A percentile compares a stretch with the other conserved stretches of the same genome.
Conservation (phyloP, 2,888 invertebrate genomes). For the Subacronicta megacephala region DNA sequence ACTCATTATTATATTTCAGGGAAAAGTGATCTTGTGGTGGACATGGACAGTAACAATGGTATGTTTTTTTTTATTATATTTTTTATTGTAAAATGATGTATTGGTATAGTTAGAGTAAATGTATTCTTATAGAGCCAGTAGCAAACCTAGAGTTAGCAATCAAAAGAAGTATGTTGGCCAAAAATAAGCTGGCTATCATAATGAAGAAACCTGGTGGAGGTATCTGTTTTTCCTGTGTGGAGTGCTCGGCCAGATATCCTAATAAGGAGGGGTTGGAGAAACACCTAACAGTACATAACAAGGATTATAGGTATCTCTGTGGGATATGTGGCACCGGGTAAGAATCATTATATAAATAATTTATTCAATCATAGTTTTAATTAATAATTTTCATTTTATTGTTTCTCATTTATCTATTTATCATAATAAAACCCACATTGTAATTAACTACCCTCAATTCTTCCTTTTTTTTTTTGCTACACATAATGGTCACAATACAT, state of each 20-base stretch:
- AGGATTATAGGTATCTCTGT: conserved; percentile 93
- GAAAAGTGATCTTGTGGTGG: conserved; percentile 4
- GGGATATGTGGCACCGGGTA: conserved; percentile 93
- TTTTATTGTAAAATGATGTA: not conserved
- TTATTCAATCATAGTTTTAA: too few relatives aligned
- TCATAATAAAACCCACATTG: too few relatives aligned
- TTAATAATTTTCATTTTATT: too few relatives aligned
- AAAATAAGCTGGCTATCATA: conserved; percentile 93
- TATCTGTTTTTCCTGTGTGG: conserved; percentile 93
- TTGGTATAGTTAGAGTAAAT: not conserved
- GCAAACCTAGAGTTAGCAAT: conserved; percentile 68
- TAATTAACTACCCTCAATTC: too few relatives aligned
- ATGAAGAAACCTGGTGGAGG: conserved; percentile 92
- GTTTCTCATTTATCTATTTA: too few relatives aligned
- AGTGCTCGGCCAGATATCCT: conserved; percentile 93
- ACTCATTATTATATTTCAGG: conserved; percentile 33
- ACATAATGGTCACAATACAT: too few relatives aligned
- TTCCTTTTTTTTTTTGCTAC: too few relatives aligned
- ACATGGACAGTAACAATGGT: conserved; percentile 51
- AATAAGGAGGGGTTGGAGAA: conserved; percentile 93
- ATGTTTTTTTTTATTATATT: conserved; percentile 1
- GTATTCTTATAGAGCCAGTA: conserved; percentile 48
- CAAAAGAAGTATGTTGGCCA: conserved; percentile 87
- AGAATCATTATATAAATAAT: too few relatives aligned
- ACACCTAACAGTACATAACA: conserved; percentile 93